Evolutionary conservation across 2,113 vertebrate species (phyloP).

Genomic region (Reinhardtius hippoglossoides): DNA sequence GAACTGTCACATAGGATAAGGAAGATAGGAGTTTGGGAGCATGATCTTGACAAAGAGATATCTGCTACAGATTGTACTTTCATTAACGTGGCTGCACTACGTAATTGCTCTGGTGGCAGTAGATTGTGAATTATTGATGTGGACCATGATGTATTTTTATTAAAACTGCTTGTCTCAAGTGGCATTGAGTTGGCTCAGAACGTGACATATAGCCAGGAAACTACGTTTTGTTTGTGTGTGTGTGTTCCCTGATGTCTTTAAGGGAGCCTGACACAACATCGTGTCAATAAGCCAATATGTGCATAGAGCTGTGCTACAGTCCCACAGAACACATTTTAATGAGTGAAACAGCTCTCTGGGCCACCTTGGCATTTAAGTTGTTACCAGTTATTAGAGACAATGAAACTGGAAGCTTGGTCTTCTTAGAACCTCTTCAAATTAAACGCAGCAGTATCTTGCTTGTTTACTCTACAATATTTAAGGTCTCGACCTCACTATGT

Average conservation of each 20-base stretch:
- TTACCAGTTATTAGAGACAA: constrained; percentile 46
- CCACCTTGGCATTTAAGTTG: constrained; percentile 42
- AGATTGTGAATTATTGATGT: constrained; percentile 66
- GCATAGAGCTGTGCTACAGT: neutral
- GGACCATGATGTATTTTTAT: constrained; percentile 59
- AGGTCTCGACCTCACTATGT: too few relatives aligned
- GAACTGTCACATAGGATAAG: neutral
- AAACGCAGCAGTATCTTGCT: too few relatives aligned
- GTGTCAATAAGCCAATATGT: constrained; percentile 31
- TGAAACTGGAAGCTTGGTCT: neutral
- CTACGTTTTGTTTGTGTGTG: constrained; percentile 16
- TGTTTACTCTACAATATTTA: too few relatives aligned
- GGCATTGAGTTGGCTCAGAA: neutral
- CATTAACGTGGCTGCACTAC: constrained; percentile 43
- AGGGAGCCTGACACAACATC: constrained; percentile 16
- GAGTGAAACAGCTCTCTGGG: constrained; percentile 14
- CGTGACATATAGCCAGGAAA: constrained; percentile 1
- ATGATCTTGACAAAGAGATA: constrained; percentile 38
- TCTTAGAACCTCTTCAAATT: neutral
- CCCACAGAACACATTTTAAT: constrained; percentile 17
- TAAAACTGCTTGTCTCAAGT: constrained; percentile 50
- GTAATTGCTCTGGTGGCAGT: constrained; percentile 53
- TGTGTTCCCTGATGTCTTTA: constrained; percentile 6
- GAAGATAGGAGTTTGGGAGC: neutral
- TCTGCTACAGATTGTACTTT: constrained; percentile 57